Base-by-base conservation (phyloP, 2,113 vertebrate species). In the Clarias magur region DNA sequence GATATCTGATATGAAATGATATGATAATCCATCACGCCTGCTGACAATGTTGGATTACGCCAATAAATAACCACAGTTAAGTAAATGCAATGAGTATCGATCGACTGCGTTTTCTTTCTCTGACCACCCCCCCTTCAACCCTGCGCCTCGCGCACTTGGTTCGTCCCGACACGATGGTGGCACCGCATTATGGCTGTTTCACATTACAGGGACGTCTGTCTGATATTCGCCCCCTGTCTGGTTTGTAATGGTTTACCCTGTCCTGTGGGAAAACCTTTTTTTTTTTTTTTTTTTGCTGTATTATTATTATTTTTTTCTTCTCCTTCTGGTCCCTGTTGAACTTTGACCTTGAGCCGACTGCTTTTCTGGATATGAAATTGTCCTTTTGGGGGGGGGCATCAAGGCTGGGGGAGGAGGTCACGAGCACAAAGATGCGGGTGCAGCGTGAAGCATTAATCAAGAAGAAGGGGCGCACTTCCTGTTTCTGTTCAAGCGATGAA, bases 361-460 rank as follows among this genome's bases (percentile, higher is more conserved):
- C 91, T 91, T 94, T 91, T 91, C 90, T 89, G 89, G 90, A 93
- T 93, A 92, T 93, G 91, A 94, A 91, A 92, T 91, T 91, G 62
- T 82, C 27, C 38, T 65, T 92, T 85, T 90, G 1, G 34, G 30
- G 72, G 38, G 88, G 85, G 85, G 16, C 72, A 63, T 54, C 13
- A 11, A 27, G 30, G 21, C 8, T 25, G 42, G 56, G 42, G 85
- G 86, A 87, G 88, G 78, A 89, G 48, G 48, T 48, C 89, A 83
- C 68, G 73, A 82, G 16, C 34, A 42, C 60, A 62, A 53, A 38
- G 34, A 72, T 85, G 89, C 75, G 88, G 89, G 88, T 42, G 57
- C 60, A 10, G 7, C 56, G 75, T 17, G 48, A 30, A 56, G 13
- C 27, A 57, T 38, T 25, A 19, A 23, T 62, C 62, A 62, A 81